These are phyloP conservation scores for Pteria penguin DNA, from an alignment of 2,888 invertebrate species.

Conservation along the genomic window DNA sequence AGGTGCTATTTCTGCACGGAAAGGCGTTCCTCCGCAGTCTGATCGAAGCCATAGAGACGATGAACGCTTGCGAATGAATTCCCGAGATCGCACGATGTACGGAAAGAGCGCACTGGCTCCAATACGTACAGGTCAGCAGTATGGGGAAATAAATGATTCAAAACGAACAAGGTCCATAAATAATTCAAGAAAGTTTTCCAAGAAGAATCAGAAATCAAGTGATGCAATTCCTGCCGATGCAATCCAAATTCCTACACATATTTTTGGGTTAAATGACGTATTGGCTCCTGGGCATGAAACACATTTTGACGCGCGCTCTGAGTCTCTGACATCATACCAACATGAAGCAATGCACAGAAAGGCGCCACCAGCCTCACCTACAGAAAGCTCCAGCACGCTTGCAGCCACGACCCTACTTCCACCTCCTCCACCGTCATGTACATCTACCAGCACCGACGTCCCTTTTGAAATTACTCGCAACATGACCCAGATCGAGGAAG, in stretches of 20 bases:
- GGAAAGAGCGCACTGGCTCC: conserved; percentile 41
- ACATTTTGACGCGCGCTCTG: neutral
- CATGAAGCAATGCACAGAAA: conserved; percentile 4
- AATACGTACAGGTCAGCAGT: conserved; percentile 21
- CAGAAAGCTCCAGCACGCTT: conserved; percentile 19
- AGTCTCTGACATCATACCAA: conserved; percentile 8
- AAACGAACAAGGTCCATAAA: neutral
- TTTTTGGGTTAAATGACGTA: neutral
- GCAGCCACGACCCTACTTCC: conserved; percentile 21
- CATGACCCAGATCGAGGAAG: conserved; percentile 37
- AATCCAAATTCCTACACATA: neutral
- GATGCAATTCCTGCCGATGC: conserved; percentile 11
- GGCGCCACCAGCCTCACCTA: conserved; percentile 9
- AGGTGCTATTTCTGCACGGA: neutral
- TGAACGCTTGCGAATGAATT: conserved; percentile 9
- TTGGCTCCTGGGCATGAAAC: neutral
- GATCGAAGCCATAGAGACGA: conserved; percentile 21
- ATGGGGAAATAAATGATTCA: neutral
- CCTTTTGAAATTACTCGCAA: conserved; percentile 19
- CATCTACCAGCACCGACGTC: conserved; percentile 30
- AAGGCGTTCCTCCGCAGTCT: conserved; percentile 5
- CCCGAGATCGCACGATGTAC: conserved; percentile 24
- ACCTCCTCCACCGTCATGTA: conserved; percentile 37
- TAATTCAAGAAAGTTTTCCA: neutral
- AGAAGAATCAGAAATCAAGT: conserved; percentile 8